Evolutionary conservation across 2,113 vertebrate genomes (phyloP).

Genomic region (Antechinus stuartii): DNA sequence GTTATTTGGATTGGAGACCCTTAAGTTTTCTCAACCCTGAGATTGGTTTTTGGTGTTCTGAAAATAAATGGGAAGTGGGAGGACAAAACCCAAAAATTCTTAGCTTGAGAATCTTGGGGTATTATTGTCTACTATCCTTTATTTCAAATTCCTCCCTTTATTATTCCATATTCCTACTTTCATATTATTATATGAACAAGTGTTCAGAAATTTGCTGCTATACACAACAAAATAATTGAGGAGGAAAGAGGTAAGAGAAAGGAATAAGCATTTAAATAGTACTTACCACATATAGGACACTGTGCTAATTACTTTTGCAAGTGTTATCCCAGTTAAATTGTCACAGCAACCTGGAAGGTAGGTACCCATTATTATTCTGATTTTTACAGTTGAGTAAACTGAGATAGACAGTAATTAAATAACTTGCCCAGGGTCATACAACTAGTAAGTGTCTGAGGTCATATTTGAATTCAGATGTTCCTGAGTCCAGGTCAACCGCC

Average conservation of each 20-base stretch:
- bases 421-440: too few species aligned
- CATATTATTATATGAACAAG: not conserved
- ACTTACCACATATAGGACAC: not conserved
- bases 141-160: not conserved
- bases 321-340: not conserved
- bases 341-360: not conserved
- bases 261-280: not conserved
- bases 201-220: not conserved
- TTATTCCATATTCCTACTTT: not conserved
- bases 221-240: not conserved
- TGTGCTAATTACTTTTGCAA: not conserved
- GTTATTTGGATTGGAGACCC: not conserved
- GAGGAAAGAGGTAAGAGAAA: not conserved
- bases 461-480: too few species aligned
- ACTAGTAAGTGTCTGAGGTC: too few species aligned
- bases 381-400: not conserved
- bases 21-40: not conserved
- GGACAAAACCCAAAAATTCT: not conserved
- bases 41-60: not conserved
- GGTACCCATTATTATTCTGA: not conserved
- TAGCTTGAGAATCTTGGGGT: not conserved
- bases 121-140: not conserved
- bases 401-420: too few species aligned
- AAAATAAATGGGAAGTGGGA: not conserved
- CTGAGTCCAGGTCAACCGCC: too few species aligned